Percentiles rank a stretch among this genome's conserved stretches.
Conservation (phyloP, 23 tunicate genomes). For the Styela plicata region DNA sequence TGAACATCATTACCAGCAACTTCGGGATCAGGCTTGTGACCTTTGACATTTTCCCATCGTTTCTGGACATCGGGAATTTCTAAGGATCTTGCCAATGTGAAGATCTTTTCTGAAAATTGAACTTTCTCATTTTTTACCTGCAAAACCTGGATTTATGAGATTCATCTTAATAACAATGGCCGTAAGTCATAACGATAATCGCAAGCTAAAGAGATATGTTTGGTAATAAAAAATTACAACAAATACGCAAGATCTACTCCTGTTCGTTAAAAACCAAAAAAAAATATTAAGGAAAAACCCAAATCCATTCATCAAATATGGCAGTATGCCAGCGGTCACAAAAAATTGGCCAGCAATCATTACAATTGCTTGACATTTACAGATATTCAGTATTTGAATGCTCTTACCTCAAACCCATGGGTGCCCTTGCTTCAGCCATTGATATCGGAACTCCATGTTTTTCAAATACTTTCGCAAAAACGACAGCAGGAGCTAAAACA, state of each 20-base stretch:
- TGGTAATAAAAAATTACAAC: too few relatives aligned
- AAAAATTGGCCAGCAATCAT: too few relatives aligned
- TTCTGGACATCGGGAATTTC: conserved; percentile 5
- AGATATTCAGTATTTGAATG: too few relatives aligned
- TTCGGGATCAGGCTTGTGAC: conserved; percentile 17
- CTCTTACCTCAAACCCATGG: conserved; percentile 38
- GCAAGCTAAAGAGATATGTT: too few relatives aligned
- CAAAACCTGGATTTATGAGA: background rate
- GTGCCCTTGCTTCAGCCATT: conserved; percentile 32
- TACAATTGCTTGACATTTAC: too few relatives aligned
- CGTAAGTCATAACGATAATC: too few relatives aligned
- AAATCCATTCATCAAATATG: too few relatives aligned
- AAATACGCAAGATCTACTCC: too few relatives aligned
- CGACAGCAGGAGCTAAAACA: conserved; percentile 33
- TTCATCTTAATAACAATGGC: too few relatives aligned
- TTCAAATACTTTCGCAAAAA: conserved; percentile 28
- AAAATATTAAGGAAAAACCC: too few relatives aligned
- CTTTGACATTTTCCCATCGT: conserved; percentile 38
- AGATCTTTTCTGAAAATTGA: conserved; percentile 26
- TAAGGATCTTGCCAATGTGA: conserved; percentile 33
- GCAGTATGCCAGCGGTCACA: too few relatives aligned
- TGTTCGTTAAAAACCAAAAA: too few relatives aligned
- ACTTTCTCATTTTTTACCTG: background rate
- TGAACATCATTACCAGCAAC: conserved; percentile 3
- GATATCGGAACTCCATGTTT: conserved; percentile 36